Evolutionary conservation across 2,888 invertebrate species (phyloP).

Genomic region (Dynastes grantii): DNA sequence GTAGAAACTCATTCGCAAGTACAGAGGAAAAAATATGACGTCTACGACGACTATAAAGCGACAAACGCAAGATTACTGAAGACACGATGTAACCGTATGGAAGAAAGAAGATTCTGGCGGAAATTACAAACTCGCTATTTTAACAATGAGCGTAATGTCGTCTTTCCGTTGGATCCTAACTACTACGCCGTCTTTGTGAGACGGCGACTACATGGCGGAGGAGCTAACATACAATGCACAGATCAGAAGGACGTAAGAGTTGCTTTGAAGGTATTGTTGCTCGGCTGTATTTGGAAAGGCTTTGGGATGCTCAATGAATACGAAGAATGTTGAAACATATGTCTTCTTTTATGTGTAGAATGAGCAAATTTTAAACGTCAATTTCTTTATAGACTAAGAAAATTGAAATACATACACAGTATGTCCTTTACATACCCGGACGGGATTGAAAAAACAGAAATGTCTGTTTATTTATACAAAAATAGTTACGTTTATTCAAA

Average conservation of each 20-base stretch:
- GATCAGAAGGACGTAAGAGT: conserved; percentile 2
- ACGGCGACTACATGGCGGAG: neutral
- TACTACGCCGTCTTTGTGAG: conserved; percentile 7
- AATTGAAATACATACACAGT: too few relatives aligned
- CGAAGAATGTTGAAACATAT: neutral
- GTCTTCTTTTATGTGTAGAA: neutral
- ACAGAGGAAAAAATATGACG: conserved; percentile 6
- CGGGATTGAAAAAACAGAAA: too few relatives aligned
- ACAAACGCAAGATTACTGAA: conserved; percentile 34
- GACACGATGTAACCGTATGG: conserved; percentile 18
- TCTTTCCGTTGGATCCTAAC: neutral
- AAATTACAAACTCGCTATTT: conserved; percentile 14
- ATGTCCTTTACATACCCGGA: too few relatives aligned
- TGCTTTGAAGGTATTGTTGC: conserved; percentile 1
- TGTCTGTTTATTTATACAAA: too few relatives aligned
- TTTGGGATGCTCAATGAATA: neutral
- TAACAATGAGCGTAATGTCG: neutral
- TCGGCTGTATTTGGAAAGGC: neutral
- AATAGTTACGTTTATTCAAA: too few relatives aligned
- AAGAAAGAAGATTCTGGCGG: conserved; percentile 5
- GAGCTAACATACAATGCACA: neutral
- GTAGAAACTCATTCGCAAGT: neutral
- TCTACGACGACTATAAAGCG: neutral
- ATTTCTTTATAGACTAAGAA: too few relatives aligned
- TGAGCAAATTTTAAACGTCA: neutral